Conservation (phyloP, 2,113 vertebrate genomes). For the Paratilapia polleni region DNA sequence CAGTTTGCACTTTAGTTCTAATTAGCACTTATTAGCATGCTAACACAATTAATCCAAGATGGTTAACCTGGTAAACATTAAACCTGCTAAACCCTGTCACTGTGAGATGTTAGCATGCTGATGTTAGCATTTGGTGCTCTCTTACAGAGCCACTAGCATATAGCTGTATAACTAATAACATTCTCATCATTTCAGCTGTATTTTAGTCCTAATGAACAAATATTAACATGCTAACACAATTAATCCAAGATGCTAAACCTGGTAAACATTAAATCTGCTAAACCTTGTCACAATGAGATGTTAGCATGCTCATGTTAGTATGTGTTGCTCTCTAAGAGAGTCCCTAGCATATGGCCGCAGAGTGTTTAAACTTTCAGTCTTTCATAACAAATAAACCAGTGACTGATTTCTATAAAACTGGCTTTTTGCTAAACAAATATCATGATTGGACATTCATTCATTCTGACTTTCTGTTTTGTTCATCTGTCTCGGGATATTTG, state of each 20-base stretch:
- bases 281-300: background rate
- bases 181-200: background rate
- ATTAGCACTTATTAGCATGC: background rate
- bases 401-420: background rate
- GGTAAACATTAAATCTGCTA: background rate
- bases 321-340: background rate
- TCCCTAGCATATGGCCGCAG: background rate
- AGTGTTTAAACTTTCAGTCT: background rate
- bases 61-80: no score
- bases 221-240: background rate
- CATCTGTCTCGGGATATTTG: background rate
- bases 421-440: background rate
- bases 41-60: background rate
- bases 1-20: background rate
- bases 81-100: no score
- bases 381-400: slow-evolving; percentile 3
- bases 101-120: no score
- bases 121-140: no score
- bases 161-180: background rate
- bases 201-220: background rate
- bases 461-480: background rate
- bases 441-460: background rate
- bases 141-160: no score
- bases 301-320: background rate
- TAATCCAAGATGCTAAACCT: background rate